phyloP scores from a whole-genome alignment of 2,888 invertebrate genomes.

The Matsumyia berberina region DNA sequence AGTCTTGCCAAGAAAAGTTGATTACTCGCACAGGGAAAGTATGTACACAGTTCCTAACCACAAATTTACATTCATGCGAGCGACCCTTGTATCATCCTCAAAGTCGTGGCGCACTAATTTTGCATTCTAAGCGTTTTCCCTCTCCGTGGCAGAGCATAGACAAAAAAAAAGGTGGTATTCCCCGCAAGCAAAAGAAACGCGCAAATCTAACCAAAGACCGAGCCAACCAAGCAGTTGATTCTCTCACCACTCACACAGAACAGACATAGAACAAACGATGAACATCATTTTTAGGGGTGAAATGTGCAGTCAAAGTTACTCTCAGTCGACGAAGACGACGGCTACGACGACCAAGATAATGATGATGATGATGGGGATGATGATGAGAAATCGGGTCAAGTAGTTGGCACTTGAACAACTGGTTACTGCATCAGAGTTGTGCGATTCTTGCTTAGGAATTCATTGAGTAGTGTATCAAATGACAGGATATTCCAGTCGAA shows the following conservation, averaged over 20 bases:
- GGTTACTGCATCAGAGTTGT: constrained; percentile 32
- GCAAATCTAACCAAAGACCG: constrained; percentile 7
- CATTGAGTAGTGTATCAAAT: constrained; percentile 33
- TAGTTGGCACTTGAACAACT: constrained; percentile 24
- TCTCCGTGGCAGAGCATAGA: neutral
- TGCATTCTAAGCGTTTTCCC: constrained; percentile 26
- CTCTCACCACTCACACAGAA: constrained; percentile 9
- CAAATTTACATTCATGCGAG: neutral
- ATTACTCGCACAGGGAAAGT: neutral
- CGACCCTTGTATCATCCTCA: neutral
- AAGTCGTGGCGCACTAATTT: constrained; percentile 24
- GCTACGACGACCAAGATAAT: too few species aligned
- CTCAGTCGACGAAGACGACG: constrained; percentile 2
- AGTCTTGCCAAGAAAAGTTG: too few species aligned
- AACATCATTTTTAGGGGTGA: constrained; percentile 16
- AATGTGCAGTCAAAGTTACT: constrained; percentile 33
- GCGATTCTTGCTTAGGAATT: neutral
- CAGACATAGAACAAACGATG: neutral
- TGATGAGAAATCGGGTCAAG: constrained; percentile 44
- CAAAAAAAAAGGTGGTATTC: neutral
- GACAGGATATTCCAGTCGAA: constrained; percentile 40
- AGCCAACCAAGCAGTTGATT: constrained; percentile 1
- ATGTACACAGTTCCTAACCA: neutral
- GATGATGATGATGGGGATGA: neutral
- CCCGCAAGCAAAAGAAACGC: constrained; percentile 9